Evolutionary conservation across 2,888 invertebrate species (phyloP), one percentile per base, ranked within the genome.

Genomic region (Ectemnius continuus): DNA sequence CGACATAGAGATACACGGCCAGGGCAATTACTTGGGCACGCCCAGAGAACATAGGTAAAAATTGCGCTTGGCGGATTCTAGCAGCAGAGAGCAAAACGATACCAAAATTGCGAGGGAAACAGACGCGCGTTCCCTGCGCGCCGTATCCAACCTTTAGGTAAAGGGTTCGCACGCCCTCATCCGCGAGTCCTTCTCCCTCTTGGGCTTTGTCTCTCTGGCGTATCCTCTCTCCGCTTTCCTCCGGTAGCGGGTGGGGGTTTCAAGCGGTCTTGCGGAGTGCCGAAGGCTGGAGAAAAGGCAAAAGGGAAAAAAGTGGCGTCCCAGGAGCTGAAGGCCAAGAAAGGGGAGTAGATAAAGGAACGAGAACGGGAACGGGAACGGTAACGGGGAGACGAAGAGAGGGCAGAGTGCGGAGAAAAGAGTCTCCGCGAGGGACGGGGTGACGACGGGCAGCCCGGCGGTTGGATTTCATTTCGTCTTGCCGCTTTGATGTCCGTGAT

Each of bases 391-490:
- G 36, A 36, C 8, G 36, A 11, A 36, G 36, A 36, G 36, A 36
- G 36, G 11, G 36, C 36, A 36, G 36, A 36, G 36, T 11, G 36
- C 36, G 64, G 61, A 67, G 65, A 76, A 71, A 78, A 78, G 67
- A 78, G 72, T 76, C 78, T 79, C 75, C 79, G 75, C 11, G 36
- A 36, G 36, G 36, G 76, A 75, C 73, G 73, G 84, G 82, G 79
- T 75, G 81, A 82, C 78, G 79, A 79, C 83, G 84, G 84, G 84
- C 84, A 87, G 87, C 36, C 36, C 36, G 36, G 36, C 87, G 88
- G 89, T 90, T 88, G 90, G 91, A 91, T 91, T 91, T 91, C 91
- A 91, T 91, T 91, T 91, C 89, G 91, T 88, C 89, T 89, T 89
- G 88, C 88, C 88, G 84, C 91, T 91, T 91, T 91, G 91, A 91